Evolutionary conservation across 2,113 vertebrate species (phyloP).

Genomic region (Plotosus lineatus): DNA sequence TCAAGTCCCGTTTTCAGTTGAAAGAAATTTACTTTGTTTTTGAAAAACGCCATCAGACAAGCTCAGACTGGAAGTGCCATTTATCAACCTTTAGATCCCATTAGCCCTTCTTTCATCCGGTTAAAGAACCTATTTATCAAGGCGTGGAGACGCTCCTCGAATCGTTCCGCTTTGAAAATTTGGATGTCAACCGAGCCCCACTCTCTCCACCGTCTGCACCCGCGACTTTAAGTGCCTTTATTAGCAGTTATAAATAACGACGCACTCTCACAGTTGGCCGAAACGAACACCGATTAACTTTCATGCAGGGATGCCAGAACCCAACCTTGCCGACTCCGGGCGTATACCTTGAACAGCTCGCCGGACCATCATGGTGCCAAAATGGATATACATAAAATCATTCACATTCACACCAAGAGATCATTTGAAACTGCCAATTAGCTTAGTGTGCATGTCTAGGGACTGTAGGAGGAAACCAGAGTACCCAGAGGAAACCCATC

Average conservation of each 20-base stretch:
- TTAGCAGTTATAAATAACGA: slow-evolving; percentile 4
- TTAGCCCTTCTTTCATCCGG: slow-evolving; percentile 1
- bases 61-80: not conserved
- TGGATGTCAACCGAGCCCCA: not conserved
- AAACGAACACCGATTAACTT: too few relatives aligned
- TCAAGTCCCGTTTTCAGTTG: not conserved
- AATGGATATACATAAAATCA: too few relatives aligned
- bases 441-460: too few relatives aligned
- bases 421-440: too few relatives aligned
- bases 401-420: too few relatives aligned
- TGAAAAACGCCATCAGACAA: not conserved
- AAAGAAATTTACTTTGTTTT: not conserved
- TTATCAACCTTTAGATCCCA: slow-evolving; percentile 19
- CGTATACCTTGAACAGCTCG: too few relatives aligned
- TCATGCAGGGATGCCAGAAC: too few relatives aligned
- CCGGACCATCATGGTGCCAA: too few relatives aligned
- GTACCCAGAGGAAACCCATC: too few relatives aligned
- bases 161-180: not conserved
- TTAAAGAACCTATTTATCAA: not conserved
- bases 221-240: not conserved
- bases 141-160: not conserved
- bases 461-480: too few relatives aligned
- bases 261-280: not conserved
- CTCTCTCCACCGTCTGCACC: not conserved
- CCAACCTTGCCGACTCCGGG: too few relatives aligned